Percentiles rank a stretch among this genome's conserved stretches.
Conservation (phyloP, 2,888 invertebrate species). For the Eristalis tenax region DNA sequence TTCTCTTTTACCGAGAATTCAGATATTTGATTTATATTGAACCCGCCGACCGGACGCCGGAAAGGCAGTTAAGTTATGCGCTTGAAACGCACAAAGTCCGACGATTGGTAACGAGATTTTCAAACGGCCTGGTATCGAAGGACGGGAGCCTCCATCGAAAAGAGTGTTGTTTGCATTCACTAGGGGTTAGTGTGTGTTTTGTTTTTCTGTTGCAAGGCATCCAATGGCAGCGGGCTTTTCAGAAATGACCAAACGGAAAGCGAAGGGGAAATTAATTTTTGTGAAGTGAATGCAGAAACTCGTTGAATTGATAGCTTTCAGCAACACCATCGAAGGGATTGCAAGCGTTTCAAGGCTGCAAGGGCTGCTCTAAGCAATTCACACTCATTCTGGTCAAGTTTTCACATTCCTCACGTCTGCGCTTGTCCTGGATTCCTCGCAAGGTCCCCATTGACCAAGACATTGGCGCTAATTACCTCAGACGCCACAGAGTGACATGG, state of each 20-base stretch:
- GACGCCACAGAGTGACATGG: neutral
- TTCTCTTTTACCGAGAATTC: slow-evolving; percentile 5
- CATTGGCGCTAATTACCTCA: slow-evolving; percentile 17
- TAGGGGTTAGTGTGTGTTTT: neutral
- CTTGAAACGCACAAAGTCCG: neutral
- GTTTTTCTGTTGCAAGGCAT: neutral
- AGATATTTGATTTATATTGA: slow-evolving; percentile 17
- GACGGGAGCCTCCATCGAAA: neutral
- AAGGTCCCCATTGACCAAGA: too few species aligned
- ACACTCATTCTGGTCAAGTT: too few species aligned
- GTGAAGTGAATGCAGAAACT: too few species aligned
- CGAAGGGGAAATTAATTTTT: neutral
- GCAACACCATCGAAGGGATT: too few species aligned
- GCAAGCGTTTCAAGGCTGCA: too few species aligned
- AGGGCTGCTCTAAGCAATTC: too few species aligned
- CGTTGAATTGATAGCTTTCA: too few species aligned
- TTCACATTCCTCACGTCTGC: too few species aligned
- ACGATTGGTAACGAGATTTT: neutral
- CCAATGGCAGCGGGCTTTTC: neutral
- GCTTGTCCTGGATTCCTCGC: too few species aligned
- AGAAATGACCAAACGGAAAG: neutral
- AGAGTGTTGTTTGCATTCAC: neutral
- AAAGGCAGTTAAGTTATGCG: slow-evolving; percentile 5
- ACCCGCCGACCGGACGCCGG: neutral
- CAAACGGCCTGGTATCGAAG: neutral